These are phyloP conservation scores for Gambusia affinis DNA, from an alignment of 2,113 vertebrate genomes.

Conservation along the genomic window DNA sequence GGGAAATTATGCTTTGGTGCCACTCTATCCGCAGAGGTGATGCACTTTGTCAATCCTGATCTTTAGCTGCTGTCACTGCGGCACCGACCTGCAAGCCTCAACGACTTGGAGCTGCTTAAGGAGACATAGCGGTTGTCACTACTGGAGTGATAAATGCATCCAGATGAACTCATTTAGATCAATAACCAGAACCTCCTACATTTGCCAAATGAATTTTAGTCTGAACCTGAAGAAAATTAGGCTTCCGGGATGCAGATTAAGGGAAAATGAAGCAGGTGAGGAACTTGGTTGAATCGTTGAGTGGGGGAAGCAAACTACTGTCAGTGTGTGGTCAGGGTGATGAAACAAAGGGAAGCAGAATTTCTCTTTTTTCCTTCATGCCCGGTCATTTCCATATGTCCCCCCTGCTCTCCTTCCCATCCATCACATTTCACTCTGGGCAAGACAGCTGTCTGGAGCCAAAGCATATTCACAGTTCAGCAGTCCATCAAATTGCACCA, in stretches of 20 bases:
- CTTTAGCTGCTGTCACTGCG: constrained; percentile 60
- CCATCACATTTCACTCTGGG: constrained; percentile 78
- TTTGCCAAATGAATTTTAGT: constrained; percentile 22
- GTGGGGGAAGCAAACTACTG: background rate
- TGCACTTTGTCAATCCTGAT: constrained; percentile 74
- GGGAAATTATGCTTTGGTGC: constrained; percentile 59
- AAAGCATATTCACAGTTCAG: constrained; percentile 81
- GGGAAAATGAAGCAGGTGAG: constrained; percentile 9
- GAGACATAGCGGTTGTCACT: constrained; percentile 55
- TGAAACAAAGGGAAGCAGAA: constrained; percentile 52
- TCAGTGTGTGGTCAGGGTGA: constrained; percentile 15
- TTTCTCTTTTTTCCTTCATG: constrained; percentile 41
- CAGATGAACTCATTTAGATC: constrained; percentile 42
- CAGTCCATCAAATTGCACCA: constrained; percentile 82
- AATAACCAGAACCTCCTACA: constrained; percentile 29
- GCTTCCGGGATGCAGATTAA: background rate
- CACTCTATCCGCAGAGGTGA: constrained; percentile 60
- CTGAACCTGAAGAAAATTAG: background rate
- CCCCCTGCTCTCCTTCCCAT: constrained; percentile 65
- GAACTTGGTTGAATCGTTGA: background rate
- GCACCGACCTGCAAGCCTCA: constrained; percentile 42
- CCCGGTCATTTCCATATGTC: constrained; percentile 77
- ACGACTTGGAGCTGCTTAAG: constrained; percentile 31
- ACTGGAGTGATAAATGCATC: constrained; percentile 41
- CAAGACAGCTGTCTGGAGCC: constrained; percentile 75